Evolutionary conservation across 2,888 invertebrate species (phyloP), one percentile per base, ranked within the genome.

Genomic region (Heliconius cydno): DNA sequence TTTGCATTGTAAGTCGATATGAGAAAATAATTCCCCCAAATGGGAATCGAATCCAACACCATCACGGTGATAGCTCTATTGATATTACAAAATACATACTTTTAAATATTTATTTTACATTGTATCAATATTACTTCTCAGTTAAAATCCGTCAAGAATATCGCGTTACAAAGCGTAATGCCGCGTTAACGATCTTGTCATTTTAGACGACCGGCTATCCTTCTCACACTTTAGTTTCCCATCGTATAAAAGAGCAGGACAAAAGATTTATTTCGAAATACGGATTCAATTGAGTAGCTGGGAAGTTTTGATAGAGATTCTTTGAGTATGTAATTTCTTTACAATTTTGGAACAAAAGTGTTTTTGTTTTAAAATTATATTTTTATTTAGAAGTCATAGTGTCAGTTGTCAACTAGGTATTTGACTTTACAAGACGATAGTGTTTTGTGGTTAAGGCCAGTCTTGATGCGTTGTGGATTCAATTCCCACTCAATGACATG

Each of bases 251-350:
- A 38, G 34, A 38, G 38, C 6, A n/a, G n/a, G 72, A 73, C 3
- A 15, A 34, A 73, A 34, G 60, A 25, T 34, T 73, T 73, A 38
- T 73, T 15, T 60, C 28, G 38, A 12, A 73, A 73, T 60, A 73
- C 34, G n/a, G n/a, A 73, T 60, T 73, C 73, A 57, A 60, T 73
- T 60, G 30, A 73, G 60, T 38, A 73, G 73, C 73, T 73, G 73
- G 73, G 38, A 60, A 73, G 9, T 60, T 73, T 60, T 57, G n/a
- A 60, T 60, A 73, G n/a, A 73, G 72, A 60, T 38, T 73, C 60
- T 60, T 38, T 60, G 34, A 25, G 15, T 60, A n/a, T 34, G 34
- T 34, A 30, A 60, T 34, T 60, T 38, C 9, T 34, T 19, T 46
- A 70, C 25, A 3, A 41, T 9, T 41, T 70, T 70, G 5, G 2